A percentile compares a stretch with the other conserved stretches of the same genome.
Conservation (phyloP, 2,797 vertebrate genomes). For the Champsocephalus gunnari region DNA sequence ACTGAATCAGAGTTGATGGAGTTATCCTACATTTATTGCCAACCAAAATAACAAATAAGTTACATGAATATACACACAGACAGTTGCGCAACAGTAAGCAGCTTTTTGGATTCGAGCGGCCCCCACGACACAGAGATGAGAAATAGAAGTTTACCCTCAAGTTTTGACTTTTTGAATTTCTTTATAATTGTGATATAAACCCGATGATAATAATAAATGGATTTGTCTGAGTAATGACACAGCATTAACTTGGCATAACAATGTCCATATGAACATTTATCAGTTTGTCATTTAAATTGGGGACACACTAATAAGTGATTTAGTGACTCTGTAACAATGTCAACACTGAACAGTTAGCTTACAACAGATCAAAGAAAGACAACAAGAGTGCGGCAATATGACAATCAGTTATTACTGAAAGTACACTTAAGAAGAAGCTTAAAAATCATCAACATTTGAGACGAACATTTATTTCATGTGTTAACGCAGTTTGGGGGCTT, state of each 20-base stretch:
- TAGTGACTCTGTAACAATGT: slow-evolving; percentile 20
- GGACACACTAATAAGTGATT: neutral
- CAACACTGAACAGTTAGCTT: slow-evolving; percentile 15
- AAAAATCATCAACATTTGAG: slow-evolving; percentile 1
- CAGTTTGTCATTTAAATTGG: neutral
- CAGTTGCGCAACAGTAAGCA: slow-evolving; percentile 17
- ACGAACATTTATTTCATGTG: slow-evolving; percentile 4
- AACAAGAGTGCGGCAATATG: neutral
- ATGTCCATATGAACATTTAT: neutral
- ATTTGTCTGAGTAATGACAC: neutral
- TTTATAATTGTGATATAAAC: neutral
- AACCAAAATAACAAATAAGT: slow-evolving; percentile 35
- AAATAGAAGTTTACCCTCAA: neutral
- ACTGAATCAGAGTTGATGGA: neutral
- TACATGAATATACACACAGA: slow-evolving; percentile 28
- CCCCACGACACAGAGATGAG: slow-evolving; percentile 12
- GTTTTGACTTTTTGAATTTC: neutral
- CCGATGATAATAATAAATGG: neutral
- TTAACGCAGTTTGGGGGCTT: neutral
- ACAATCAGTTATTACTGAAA: neutral
- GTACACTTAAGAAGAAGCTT: neutral
- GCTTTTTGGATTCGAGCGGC: slow-evolving; percentile 1
- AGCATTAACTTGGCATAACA: neutral
- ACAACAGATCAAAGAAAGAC: slow-evolving; percentile 30
- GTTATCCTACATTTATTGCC: slow-evolving; percentile 47